phyloP scores from a whole-genome alignment of 2,888 invertebrate species.

The Conchocele bisecta region DNA sequence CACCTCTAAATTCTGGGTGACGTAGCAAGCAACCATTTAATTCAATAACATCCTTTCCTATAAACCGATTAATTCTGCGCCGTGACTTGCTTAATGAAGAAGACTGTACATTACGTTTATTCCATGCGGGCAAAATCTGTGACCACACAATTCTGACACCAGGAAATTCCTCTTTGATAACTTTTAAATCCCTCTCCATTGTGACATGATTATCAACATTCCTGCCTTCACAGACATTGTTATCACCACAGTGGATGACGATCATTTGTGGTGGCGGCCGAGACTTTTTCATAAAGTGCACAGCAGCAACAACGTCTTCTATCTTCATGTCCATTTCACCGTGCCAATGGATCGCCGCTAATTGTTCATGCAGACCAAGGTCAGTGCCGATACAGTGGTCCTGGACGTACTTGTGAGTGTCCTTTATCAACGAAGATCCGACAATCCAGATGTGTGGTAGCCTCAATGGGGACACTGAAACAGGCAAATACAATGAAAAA shows the following conservation, averaged over 20 bases:
- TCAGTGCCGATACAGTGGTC: conserved; percentile 7
- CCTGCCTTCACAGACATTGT: conserved; percentile 26
- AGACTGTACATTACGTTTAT: neutral
- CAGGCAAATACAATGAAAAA: neutral
- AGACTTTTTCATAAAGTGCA: conserved; percentile 33
- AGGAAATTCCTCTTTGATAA: conserved; percentile 37
- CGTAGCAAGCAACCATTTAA: conserved; percentile 39
- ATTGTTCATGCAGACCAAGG: conserved; percentile 28
- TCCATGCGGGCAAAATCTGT: conserved; percentile 43
- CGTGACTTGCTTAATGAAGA: conserved; percentile 35
- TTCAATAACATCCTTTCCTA: conserved; percentile 39
- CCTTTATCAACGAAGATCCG: conserved; percentile 43
- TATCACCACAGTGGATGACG: conserved; percentile 48
- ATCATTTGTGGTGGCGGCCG: conserved; percentile 34
- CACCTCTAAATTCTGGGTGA: conserved; percentile 24
- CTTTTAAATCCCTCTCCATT: conserved; percentile 26
- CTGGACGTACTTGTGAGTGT: conserved; percentile 14
- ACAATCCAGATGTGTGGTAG: conserved; percentile 46
- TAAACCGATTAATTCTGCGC: conserved; percentile 38
- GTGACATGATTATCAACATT: conserved; percentile 21
- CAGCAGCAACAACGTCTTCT: conserved; percentile 22
- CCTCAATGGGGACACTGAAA: conserved; percentile 40
- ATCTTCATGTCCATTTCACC: conserved; percentile 43
- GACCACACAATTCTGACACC: conserved; percentile 40
- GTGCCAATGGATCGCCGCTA: conserved; percentile 21